phyloP scores from a whole-genome alignment of 1,140 invertebrate genomes.

The Drosophila nikananu region DNA sequence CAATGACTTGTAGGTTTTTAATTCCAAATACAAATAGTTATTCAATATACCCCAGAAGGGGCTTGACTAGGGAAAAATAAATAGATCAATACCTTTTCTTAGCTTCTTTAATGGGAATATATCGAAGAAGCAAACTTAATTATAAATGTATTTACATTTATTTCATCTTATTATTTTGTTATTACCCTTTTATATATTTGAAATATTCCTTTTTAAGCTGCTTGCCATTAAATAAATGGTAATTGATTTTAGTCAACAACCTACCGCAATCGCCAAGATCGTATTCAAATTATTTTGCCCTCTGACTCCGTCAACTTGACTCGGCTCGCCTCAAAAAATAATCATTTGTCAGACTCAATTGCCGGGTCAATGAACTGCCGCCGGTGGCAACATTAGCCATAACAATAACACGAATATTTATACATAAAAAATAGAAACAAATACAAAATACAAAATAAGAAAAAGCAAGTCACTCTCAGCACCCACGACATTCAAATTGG shows the following conservation, averaged over 20 bases:
- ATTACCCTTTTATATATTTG: not conserved
- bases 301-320: conserved; percentile 55
- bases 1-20: not conserved
- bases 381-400: conserved; percentile 20
- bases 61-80: too few species aligned
- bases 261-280: conserved; percentile 46
- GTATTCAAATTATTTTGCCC: conserved; percentile 55
- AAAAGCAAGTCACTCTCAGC: conserved; percentile 34
- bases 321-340: conserved; percentile 32
- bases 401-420: conserved; percentile 56
- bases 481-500: conserved; percentile 71
- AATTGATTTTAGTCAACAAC: conserved; percentile 43
- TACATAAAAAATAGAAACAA: conserved; percentile 27
- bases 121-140: too few species aligned
- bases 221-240: not conserved
- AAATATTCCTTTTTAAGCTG: not conserved
- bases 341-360: conserved; percentile 56
- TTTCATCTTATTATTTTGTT: too few species aligned
- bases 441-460: not conserved
- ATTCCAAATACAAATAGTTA: not conserved
- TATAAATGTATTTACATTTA: too few species aligned
- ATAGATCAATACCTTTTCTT: too few species aligned
- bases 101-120: too few species aligned
- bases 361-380: conserved; percentile 55
- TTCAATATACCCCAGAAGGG: too few species aligned